These are phyloP conservation scores for Macrosteles quadrilineatus DNA, from an alignment of 1,140 invertebrate genomes.

Conservation along the genomic window DNA sequence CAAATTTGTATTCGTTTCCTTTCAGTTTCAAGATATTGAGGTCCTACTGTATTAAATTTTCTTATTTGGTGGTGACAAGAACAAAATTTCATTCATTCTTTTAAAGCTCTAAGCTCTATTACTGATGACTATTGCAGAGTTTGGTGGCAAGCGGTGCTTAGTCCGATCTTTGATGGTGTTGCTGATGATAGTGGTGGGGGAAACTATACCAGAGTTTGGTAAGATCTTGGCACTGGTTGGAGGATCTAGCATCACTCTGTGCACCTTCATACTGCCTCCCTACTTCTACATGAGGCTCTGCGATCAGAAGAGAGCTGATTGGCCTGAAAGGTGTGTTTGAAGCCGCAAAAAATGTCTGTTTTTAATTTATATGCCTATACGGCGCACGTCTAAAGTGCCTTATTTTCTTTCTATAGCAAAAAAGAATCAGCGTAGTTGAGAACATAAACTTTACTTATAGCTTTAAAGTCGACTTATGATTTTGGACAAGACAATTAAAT, in stretches of 20 bases:
- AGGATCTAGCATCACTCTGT: slow-evolving; percentile 64
- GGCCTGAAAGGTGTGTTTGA: slow-evolving; percentile 47
- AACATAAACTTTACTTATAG: neutral
- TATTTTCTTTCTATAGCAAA: neutral
- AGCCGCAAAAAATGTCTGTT: neutral
- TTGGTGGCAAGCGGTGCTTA: slow-evolving; percentile 61
- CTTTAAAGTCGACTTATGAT: neutral
- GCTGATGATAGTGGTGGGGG: slow-evolving; percentile 63
- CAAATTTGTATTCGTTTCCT: no score
- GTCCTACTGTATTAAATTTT: neutral
- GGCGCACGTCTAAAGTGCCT: neutral
- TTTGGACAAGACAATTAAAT: neutral
- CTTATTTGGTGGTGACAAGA: neutral
- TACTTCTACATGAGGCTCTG: slow-evolving; percentile 66
- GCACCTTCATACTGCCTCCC: slow-evolving; percentile 67
- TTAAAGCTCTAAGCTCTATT: no score
- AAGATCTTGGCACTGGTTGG: slow-evolving; percentile 71
- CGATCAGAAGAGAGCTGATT: slow-evolving; percentile 44
- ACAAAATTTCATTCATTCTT: no score
- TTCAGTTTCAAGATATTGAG: no score
- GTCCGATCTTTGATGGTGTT: slow-evolving; percentile 60
- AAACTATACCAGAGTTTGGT: slow-evolving; percentile 68
- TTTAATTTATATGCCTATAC: neutral
- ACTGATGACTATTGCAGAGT: slow-evolving; percentile 56
- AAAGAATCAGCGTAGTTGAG: neutral